Evolutionary conservation across 2,797 vertebrate genomes (phyloP).

Genomic region (Bradypus variegatus): DNA sequence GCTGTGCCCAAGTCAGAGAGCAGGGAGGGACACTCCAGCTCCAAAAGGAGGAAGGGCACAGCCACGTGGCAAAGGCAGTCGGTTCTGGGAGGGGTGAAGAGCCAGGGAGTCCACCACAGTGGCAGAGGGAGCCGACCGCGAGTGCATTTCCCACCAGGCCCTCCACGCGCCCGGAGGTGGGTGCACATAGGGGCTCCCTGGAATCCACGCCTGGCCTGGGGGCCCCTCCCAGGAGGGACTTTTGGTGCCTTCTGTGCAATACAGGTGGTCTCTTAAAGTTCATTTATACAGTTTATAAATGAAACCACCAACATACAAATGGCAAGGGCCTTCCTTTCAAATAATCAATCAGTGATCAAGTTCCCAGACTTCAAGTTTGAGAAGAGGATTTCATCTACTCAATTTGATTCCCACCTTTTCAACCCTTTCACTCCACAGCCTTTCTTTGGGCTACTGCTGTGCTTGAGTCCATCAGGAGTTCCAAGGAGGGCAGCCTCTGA

Average conservation of each 20-base stretch:
- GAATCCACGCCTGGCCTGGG: not conserved
- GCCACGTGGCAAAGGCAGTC: not conserved
- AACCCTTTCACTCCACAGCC: not conserved
- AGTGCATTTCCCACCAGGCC: not conserved
- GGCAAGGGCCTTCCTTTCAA: not conserved
- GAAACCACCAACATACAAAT: not conserved
- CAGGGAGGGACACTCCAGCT: too few species aligned
- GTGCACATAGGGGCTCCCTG: not conserved
- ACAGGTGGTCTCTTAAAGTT: not conserved
- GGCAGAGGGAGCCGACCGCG: not conserved
- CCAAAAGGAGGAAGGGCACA: not conserved
- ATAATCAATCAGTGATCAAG: not conserved
- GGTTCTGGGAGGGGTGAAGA: not conserved
- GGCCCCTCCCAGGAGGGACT: not conserved
- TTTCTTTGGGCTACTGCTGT: not conserved
- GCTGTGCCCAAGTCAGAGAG: too few species aligned
- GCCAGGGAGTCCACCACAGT: not conserved
- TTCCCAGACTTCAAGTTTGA: not conserved
- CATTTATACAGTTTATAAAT: not conserved
- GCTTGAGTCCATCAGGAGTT: not conserved
- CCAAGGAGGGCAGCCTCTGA: not conserved
- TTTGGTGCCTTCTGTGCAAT: not conserved
- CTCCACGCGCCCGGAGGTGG: too few species aligned
- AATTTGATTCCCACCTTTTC: not conserved
- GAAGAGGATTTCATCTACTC: not conserved